Evolutionary conservation across 2,113 vertebrate species (phyloP).

Genomic region (Psammodynastes pulverulentus): DNA sequence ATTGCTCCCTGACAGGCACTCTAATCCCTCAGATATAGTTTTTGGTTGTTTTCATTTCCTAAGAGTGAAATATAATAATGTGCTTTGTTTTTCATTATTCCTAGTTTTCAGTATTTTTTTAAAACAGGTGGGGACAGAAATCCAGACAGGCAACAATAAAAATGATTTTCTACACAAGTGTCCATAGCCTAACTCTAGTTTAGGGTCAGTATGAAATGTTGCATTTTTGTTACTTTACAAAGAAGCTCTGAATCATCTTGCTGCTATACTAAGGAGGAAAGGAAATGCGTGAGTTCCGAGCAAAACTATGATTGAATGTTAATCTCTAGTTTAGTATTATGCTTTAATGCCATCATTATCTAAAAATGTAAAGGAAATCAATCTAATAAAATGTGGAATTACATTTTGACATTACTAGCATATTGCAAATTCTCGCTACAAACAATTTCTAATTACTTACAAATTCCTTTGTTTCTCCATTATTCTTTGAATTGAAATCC

Average conservation of each 20-base stretch:
- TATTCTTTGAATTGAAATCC: conserved; percentile 64
- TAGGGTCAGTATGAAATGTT: background rate
- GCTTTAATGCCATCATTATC: background rate
- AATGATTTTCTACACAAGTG: background rate
- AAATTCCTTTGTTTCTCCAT: conserved; percentile 66
- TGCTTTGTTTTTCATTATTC: background rate
- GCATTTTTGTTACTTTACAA: background rate
- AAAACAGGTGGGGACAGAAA: background rate
- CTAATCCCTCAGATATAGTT: background rate
- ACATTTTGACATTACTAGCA: background rate
- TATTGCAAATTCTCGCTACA: background rate
- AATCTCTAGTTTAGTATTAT: background rate
- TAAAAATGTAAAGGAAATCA: background rate
- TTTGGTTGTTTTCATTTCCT: background rate
- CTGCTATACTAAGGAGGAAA: background rate
- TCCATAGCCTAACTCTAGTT: background rate
- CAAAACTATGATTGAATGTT: background rate
- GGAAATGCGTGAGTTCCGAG: background rate
- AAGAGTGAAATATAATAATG: background rate
- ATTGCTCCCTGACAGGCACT: background rate
- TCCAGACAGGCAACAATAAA: background rate
- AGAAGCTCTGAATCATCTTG: background rate
- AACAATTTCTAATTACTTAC: conserved; percentile 68
- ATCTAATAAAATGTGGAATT: background rate
- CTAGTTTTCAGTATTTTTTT: background rate